A percentile compares a stretch with the other conserved stretches of the same genome.
Evolutionary conservation across 1,140 invertebrate species (phyloP).

Genomic region (Brachystomella parvula): DNA sequence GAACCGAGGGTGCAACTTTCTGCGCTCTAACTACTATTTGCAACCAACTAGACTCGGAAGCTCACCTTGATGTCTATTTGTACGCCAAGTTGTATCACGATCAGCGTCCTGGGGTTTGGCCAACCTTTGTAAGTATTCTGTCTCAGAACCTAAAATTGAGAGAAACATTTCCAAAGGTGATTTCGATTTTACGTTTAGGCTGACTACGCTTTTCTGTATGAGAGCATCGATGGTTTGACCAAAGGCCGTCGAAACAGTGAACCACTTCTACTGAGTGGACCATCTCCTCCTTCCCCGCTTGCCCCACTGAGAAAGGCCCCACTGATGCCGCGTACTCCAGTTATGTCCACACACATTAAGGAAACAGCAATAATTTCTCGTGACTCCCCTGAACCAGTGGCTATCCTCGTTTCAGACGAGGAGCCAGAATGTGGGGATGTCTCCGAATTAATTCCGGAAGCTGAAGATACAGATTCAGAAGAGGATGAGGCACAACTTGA

Average conservation of each 20-base stretch:
- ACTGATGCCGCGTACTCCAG: too few species aligned
- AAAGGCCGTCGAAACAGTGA: conserved; percentile 3
- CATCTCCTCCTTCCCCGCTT: background rate
- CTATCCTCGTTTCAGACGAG: background rate
- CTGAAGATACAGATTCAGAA: background rate
- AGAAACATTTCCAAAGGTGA: background rate
- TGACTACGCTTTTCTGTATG: background rate
- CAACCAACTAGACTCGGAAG: conserved; percentile 2
- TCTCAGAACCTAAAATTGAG: background rate
- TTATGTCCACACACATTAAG: background rate
- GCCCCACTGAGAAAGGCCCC: background rate
- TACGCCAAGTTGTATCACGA: background rate
- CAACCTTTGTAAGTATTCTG: conserved; percentile 4
- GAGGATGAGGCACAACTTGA: background rate
- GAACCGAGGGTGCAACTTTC: conserved; percentile 1
- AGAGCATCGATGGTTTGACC: background rate
- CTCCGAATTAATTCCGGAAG: background rate
- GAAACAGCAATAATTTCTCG: background rate
- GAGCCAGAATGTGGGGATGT: too few species aligned
- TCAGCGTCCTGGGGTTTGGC: background rate
- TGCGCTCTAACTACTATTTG: conserved; percentile 1
- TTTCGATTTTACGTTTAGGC: background rate
- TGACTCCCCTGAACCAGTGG: background rate
- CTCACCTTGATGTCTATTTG: background rate
- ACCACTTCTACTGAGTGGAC: background rate